A percentile compares a stretch with the other conserved stretches of the same genome.
Evolutionary conservation across 2,888 invertebrate species (phyloP).

Genomic region (Leptinotarsa peninsularis): DNA sequence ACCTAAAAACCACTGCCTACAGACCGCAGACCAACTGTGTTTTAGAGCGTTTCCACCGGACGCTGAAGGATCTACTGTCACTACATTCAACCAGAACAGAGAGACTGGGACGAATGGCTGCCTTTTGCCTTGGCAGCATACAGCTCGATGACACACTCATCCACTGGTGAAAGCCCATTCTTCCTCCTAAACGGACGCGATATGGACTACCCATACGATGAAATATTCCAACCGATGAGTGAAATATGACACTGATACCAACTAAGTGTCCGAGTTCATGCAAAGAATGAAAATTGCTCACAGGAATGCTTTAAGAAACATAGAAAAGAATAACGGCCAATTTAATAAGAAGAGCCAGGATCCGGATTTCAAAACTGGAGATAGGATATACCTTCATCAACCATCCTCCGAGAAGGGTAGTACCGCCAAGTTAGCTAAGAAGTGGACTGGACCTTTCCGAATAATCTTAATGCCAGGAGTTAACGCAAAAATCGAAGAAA

Average conservation of each 20-base stretch:
- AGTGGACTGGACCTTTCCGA: no score
- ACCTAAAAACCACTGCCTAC: constrained; percentile 43
- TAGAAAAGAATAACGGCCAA: no score
- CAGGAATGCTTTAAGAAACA: no score
- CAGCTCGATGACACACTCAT: constrained; percentile 41
- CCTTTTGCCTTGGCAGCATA: constrained; percentile 51
- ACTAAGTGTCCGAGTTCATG: constrained; percentile 43
- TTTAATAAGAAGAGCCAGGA: no score
- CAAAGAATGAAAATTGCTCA: constrained; percentile 28
- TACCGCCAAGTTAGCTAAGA: no score
- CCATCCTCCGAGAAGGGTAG: no score
- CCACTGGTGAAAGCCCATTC: constrained; percentile 48
- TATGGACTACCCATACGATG: constrained; percentile 44
- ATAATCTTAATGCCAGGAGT: no score
- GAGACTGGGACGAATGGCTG: constrained; percentile 54
- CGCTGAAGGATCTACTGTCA: constrained; percentile 42
- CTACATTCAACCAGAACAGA: constrained; percentile 48
- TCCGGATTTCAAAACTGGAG: no score
- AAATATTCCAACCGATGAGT: constrained; percentile 37
- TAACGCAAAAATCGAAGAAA: constrained; percentile 19
- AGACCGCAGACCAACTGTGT: constrained; percentile 46
- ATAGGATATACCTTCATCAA: no score
- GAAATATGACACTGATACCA: constrained; percentile 39
- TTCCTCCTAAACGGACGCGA: constrained; percentile 48
- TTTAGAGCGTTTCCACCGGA: constrained; percentile 44